A percentile compares a stretch with the other conserved stretches of the same genome.
Evolutionary conservation across 2,113 vertebrate genomes (phyloP).

Genomic region (Megaceryle maxima): DNA sequence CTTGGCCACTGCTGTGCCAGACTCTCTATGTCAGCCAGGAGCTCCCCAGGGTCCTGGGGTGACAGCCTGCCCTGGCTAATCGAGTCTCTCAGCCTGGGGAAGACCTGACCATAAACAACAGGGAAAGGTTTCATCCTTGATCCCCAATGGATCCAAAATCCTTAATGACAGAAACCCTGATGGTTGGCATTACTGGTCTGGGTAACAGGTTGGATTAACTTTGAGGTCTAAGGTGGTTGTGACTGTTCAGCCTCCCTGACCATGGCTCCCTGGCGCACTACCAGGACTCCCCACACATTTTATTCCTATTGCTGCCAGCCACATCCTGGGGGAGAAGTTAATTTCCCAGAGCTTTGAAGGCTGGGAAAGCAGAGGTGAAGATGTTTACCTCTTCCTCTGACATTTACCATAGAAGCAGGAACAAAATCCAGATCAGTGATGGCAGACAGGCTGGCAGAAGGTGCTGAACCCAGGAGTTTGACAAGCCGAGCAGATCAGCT

Average conservation of each 20-base stretch:
- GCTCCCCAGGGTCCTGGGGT: background rate
- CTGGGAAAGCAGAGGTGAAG: background rate
- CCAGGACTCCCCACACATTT: background rate
- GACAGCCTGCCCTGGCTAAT: background rate
- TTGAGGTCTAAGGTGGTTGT: background rate
- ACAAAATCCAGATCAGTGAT: background rate
- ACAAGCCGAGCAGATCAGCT: fast-evolving
- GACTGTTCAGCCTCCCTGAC: no score
- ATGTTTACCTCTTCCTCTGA: background rate
- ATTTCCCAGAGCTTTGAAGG: background rate
- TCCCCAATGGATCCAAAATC: fast-evolving
- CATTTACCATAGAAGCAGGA: background rate
- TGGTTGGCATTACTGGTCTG: background rate
- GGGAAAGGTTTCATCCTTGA: background rate
- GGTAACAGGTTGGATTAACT: background rate
- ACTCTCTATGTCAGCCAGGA: background rate
- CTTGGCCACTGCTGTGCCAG: background rate
- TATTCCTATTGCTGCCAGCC: background rate
- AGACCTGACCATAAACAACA: background rate
- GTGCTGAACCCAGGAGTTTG: background rate
- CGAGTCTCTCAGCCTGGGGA: background rate
- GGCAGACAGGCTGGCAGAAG: background rate
- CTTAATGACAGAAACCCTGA: background rate
- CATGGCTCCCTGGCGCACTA: fast-evolving
- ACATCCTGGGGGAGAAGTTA: background rate